Evolutionary conservation across 2,797 vertebrate genomes (phyloP), one percentile per base, ranked within the genome.

Genomic region (Sebastiscus albofasciatus): DNA sequence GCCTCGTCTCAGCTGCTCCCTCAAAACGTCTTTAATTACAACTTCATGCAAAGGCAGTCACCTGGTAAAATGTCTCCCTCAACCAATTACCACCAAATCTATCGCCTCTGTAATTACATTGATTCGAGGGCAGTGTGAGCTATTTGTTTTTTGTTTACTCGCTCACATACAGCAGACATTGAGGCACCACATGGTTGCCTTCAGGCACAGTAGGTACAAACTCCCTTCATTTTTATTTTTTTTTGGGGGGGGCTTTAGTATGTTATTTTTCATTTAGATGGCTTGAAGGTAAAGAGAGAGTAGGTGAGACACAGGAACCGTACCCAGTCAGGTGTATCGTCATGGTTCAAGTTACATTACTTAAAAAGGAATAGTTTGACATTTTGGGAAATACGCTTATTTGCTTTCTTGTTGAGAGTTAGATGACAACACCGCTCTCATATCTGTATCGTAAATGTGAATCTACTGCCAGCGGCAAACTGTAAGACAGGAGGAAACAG

Each of bases 1-100:
- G 85, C 87, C 83, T 59, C 60, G 34, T 79, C 88, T 82, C 79
- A 69, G 87, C 87, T 73, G 80, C 89, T 89, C 78, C 81, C 88
- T 83, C 72, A 75, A 88, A 89, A 92, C 29, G 67, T 87, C 91
- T 93, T 92, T 94, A 91, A 93, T 95, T 92, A 92, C 87, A 73
- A 87, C 77, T 88, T 87, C 75, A 84, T 67, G 49, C 82, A 86
- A 89, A 91, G 82, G 81, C 88, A 88, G 75, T 92, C 92, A 86
- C 86, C 86, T 90, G 89, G 79, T 91, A 90, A 92, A 94, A 94
- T 33, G 79, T 90, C 79, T 90, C 84, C 90, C 89, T 87, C 87
- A 87, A 85, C 90, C 89, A 92, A 92, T 95, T 93, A 94, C 82
- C 82, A 81, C 55, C 54, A 39, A 87, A 89, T 94, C 87, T 82